Evolutionary conservation across 2,113 vertebrate species (phyloP).

Genomic region (Chlorodrepanis virens): DNA sequence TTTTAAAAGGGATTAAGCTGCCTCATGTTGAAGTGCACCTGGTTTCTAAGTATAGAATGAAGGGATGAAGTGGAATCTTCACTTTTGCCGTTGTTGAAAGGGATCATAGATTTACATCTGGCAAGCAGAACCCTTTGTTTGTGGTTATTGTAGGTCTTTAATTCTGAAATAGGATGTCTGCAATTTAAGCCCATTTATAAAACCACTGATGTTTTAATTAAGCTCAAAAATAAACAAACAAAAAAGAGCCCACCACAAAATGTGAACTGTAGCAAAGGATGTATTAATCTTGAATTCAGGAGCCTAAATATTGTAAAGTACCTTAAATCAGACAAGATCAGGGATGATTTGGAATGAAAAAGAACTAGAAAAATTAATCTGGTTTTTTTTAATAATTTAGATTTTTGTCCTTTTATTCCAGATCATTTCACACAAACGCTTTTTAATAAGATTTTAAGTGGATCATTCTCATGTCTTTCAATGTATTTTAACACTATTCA

Average conservation of each 20-base stretch:
- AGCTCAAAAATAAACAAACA: not conserved
- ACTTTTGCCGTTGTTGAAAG: not conserved
- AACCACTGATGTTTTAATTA: not conserved
- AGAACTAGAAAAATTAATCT: not conserved
- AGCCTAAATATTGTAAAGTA: not conserved
- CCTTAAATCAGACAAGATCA: not conserved
- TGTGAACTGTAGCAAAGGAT: not conserved
- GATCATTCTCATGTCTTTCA: not conserved
- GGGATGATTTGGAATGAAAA: not conserved
- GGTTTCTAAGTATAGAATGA: not conserved
- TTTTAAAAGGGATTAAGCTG: not conserved
- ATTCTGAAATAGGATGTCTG: not conserved
- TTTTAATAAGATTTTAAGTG: not conserved
- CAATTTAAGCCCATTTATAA: not conserved
- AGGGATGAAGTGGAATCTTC: not conserved
- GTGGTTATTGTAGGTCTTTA: not conserved
- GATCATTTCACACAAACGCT: not conserved
- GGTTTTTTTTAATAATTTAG: too few species aligned
- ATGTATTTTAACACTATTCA: not conserved
- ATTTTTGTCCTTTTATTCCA: not conserved
- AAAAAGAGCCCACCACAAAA: not conserved
- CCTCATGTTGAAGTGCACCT: not conserved
- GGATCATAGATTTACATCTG: not conserved
- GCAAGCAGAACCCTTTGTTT: not conserved
- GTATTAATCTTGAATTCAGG: not conserved